Base-by-base conservation (phyloP, 2,113 vertebrate genomes). In the Trogon melanurus region DNA sequence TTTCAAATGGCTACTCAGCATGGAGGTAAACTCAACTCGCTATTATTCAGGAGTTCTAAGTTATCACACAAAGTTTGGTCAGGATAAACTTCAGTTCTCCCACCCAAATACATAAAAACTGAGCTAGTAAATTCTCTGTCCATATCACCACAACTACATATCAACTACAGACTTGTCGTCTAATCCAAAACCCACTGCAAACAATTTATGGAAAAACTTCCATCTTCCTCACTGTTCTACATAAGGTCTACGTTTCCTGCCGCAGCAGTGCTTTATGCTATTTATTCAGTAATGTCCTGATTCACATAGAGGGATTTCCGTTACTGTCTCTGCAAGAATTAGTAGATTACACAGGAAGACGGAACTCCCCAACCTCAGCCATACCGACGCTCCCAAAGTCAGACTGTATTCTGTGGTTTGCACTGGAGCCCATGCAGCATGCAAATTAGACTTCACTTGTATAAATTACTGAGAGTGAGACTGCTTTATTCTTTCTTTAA, bases 371-470 rank as follows among this genome's bases (percentile, higher is more conserved):
- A 56, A 23, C 45, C 70, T 50, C 38, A 67, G 70, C 53, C 38
- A 15, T 15, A 48, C 34, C 10, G 2, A 44, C 44, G 32, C 53
- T 87, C 32, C 48, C 2, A 0, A 34, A 70, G 13, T 34, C 60
- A 6, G 12, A 22, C 70, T 29, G 7, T 19, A 10, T 61, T 66
- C 51, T 0, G 0, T 0, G 16, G 29, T 38, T 66, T 47, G 44
- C 25, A 18, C 0, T 58, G 34, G 16, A 66, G 67, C 17, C 82
- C 44, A 16, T 34, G n/a, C 64, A 29, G 27, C 58, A 51, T 22
- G 64, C 65, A 76, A 80, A 86, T 51, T 18, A 78, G 64, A 38
- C 22, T 44, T 57, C 83, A 91, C 36, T 4, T 48, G 3, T 45
- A 25, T 19, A 30, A 58, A 84, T 34, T 54, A 51, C 69, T 17